Evolutionary conservation across 1,140 invertebrate genomes (phyloP).

Genomic region (Euschistus heros): DNA sequence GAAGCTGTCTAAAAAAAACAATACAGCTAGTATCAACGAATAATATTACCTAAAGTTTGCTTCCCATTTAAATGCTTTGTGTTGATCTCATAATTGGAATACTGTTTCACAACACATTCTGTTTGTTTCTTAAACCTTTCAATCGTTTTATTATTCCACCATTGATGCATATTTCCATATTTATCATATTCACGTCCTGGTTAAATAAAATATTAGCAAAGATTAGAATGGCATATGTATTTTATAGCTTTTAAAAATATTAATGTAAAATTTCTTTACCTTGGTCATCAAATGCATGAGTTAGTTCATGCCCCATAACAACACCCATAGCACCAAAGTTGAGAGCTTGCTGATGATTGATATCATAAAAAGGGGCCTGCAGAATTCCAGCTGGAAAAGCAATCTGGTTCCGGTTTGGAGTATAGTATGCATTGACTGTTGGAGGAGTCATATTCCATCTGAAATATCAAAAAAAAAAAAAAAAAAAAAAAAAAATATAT

Average conservation of each 20-base stretch:
- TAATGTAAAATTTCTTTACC: slow-evolving; percentile 38
- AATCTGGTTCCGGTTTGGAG: slow-evolving; percentile 93
- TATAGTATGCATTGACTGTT: slow-evolving; percentile 97
- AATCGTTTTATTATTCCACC: slow-evolving; percentile 95
- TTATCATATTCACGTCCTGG: slow-evolving; percentile 78
- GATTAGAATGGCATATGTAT: background rate
- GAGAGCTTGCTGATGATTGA: slow-evolving; percentile 74
- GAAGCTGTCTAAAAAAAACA: background rate
- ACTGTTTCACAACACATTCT: slow-evolving; percentile 87
- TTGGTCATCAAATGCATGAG: slow-evolving; percentile 93
- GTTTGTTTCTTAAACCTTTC: slow-evolving; percentile 77
- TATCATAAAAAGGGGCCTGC: slow-evolving; percentile 88
- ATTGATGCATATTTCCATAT: slow-evolving; percentile 87
- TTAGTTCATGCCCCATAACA: slow-evolving; percentile 90
- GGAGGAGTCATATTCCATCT: slow-evolving; percentile 85
- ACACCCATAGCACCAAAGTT: slow-evolving; percentile 96
- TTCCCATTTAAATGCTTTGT: slow-evolving; percentile 50
- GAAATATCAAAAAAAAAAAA: slow-evolving; percentile 25
- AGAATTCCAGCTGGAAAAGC: slow-evolving; percentile 94
- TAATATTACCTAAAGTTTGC: slow-evolving; percentile 42
- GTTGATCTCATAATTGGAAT: slow-evolving; percentile 52
- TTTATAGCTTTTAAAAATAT: background rate
- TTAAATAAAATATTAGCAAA: slow-evolving; percentile 15
- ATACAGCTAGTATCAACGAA: background rate
- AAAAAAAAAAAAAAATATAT: too few relatives aligned